Evolutionary conservation across 92 coral and sea anemone species (phyloP).

Genomic region (Heteractis magnifica): DNA sequence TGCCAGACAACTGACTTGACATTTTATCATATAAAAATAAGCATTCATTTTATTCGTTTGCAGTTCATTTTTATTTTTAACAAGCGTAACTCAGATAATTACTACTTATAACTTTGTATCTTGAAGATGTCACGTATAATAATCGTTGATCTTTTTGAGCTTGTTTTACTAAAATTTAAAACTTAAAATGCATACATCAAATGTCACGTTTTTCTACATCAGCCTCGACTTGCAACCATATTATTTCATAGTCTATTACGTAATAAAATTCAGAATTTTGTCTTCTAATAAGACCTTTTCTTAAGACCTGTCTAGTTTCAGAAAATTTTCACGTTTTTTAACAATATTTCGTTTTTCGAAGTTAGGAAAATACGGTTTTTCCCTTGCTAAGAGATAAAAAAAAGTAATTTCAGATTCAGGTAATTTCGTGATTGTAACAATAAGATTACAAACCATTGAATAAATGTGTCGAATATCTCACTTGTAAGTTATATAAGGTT

Average conservation of each 20-base stretch:
- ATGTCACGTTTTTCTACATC: no score
- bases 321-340: no score
- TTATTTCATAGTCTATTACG: no score
- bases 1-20: no score
- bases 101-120: background rate
- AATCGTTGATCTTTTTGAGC: background rate
- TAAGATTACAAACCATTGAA: background rate
- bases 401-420: background rate
- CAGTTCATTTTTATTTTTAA: background rate
- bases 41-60: background rate
- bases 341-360: no score
- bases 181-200: no score
- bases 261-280: no score
- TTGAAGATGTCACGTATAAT: background rate
- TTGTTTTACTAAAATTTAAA: background rate
- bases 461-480: background rate
- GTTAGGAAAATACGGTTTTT: no score
- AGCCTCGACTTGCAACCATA: no score
- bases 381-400: background rate
- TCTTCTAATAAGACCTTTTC: no score
- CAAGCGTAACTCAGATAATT: background rate
- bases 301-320: no score
- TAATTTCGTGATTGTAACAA: background rate
- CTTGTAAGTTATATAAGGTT: background rate
- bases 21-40: no score